Percentiles rank a stretch among this genome's conserved stretches.
These are phyloP conservation scores for Phrynosoma platyrhinos DNA, from an alignment of 2,113 vertebrate species.

Conservation along the genomic window DNA sequence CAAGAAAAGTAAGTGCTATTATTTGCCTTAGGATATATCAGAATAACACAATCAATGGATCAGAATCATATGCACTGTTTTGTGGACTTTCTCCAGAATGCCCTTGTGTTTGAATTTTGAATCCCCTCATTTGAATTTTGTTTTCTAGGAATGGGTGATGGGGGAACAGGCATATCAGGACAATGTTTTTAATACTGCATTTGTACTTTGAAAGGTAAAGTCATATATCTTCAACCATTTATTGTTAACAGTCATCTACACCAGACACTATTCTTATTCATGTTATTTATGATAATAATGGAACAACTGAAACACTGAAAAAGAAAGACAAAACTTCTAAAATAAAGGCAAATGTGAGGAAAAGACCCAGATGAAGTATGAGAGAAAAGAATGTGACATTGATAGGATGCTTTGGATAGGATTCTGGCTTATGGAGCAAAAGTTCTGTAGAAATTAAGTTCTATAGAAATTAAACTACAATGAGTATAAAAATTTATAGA, in stretches of 20 bases:
- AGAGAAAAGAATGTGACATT: neutral
- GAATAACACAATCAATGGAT: neutral
- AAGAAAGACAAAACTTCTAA: constrained; percentile 14
- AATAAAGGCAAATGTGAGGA: neutral
- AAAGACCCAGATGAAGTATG: neutral
- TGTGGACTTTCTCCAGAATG: neutral
- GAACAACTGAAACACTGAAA: neutral
- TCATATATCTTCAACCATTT: neutral
- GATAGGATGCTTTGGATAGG: neutral
- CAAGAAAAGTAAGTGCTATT: neutral
- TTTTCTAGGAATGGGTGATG: constrained; percentile 18
- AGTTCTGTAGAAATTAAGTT: neutral
- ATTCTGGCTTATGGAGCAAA: neutral
- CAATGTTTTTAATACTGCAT: constrained; percentile 22
- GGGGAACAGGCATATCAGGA: constrained; percentile 37
- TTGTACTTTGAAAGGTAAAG: constrained; percentile 17
- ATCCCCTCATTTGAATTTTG: neutral
- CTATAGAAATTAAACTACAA: neutral
- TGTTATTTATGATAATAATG: neutral
- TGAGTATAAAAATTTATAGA: neutral
- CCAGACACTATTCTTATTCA: neutral
- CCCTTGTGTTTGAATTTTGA: neutral
- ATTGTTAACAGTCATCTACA: neutral
- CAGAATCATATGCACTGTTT: neutral
- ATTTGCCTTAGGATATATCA: neutral